Conservation (phyloP, 2,888 invertebrate genomes). For the Troides helena region DNA sequence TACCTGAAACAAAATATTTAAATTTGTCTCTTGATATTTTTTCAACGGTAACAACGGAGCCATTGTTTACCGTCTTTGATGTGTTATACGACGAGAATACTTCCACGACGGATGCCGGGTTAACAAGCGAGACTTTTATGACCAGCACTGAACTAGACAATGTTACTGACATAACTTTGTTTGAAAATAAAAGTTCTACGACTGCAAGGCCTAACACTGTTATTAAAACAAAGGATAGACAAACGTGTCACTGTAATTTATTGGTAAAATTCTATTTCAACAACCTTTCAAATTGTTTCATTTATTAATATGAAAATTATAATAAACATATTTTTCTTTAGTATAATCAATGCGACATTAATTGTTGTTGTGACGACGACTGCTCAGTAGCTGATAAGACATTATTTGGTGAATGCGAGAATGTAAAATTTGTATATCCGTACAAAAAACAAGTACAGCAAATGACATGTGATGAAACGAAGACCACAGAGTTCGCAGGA, state of each 20-base stretch:
- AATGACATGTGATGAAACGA: constrained; percentile 35
- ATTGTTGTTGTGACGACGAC: constrained; percentile 91
- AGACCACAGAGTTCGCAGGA: constrained; percentile 31
- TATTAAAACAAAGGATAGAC: constrained; percentile 44
- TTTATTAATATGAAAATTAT: not conserved
- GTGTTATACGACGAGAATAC: constrained; percentile 62
- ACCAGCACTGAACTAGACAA: constrained; percentile 60
- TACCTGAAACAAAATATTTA: constrained; percentile 38
- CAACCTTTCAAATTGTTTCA: not conserved
- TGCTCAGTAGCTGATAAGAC: constrained; percentile 82
- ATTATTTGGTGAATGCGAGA: constrained; percentile 64
- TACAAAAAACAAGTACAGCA: constrained; percentile 33
- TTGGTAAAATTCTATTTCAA: constrained; percentile 45
- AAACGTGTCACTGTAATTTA: constrained; percentile 61
- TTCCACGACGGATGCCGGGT: constrained; percentile 46
- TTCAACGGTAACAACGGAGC: constrained; percentile 44
- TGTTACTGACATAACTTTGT: constrained; percentile 62
- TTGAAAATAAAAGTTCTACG: constrained; percentile 52
- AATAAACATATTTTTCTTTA: constrained; percentile 49
- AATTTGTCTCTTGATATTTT: constrained; percentile 45
- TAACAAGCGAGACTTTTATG: constrained; percentile 51
- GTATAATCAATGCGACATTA: constrained; percentile 86
- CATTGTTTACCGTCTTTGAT: constrained; percentile 54
- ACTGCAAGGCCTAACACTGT: constrained; percentile 40
- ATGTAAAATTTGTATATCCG: not conserved